Evolutionary conservation across 2,797 vertebrate species (phyloP), one percentile per base, ranked within the genome.

Genomic region (Trachurus trachurus): DNA sequence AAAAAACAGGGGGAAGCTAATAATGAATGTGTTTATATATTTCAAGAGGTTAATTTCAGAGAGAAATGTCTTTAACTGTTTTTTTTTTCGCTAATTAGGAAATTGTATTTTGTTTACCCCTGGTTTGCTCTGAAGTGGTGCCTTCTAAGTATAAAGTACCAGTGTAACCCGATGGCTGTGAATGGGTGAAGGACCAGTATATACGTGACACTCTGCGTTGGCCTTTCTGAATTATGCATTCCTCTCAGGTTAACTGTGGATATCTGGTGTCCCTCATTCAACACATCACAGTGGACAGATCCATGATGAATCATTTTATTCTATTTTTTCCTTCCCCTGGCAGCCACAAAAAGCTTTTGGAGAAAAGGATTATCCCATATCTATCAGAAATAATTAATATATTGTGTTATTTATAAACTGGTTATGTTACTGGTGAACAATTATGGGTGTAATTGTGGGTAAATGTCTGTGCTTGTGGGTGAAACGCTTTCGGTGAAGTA

Each of bases 221-320:
- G 77, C 82, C 89, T 75, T 70, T 80, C 78, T 96, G 86, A 95
- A 96, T 96, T 90, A 96, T 95, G 84, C 93, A 96, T 93, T 76
- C 71, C 71, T 78, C 82, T 87, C 86, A 90, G 84, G 91, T 94
- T 86, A 86, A 88, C 78, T 5, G 60, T 40, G 73, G 68, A 76
- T 90, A 90, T 94, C 91, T 68, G 21, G 82, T 93, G 81, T 90
- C 88, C 82, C 77, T 90, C 86, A 81, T 78, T 90, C 69, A 84
- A 53, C 80, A 54, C 71, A 59, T 63, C 82, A 70, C 70, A 67
- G 65, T 58, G 50, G 47, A 76, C 42, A 80, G 26, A 81, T 76
- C 81, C 37, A 71, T 80, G 26, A 54, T 76, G 8, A 82, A 63
- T 70, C 71, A 26, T 78, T 56, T 65, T 82, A 9, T 21, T 22